These are phyloP conservation scores for Sander lucioperca DNA, from an alignment of 2,113 vertebrate species.

Conservation along the genomic window DNA sequence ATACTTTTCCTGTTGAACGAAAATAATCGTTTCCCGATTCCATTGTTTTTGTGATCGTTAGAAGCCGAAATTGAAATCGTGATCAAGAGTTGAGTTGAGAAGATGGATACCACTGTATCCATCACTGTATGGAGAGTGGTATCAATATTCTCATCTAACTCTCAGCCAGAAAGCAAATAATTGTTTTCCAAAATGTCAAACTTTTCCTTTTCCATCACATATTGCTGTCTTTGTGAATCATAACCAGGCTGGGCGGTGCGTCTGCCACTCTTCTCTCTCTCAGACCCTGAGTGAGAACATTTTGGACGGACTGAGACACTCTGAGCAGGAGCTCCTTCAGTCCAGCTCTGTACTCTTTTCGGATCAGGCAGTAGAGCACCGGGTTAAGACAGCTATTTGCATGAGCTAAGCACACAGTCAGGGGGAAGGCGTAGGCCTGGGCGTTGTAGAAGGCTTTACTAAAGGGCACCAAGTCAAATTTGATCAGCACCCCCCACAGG, in stretches of 20 bases:
- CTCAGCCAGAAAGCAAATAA: background rate
- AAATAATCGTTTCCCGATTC: no score
- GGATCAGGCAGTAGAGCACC: slow-evolving; percentile 87
- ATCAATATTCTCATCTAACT: background rate
- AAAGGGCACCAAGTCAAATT: slow-evolving; percentile 86
- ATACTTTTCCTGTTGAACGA: no score
- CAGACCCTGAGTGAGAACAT: slow-evolving; percentile 61
- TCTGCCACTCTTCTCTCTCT: slow-evolving; percentile 75
- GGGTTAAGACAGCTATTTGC: slow-evolving; percentile 88
- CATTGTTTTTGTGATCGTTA: no score
- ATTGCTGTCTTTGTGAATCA: slow-evolving; percentile 70
- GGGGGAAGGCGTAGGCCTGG: slow-evolving; percentile 86
- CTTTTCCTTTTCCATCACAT: slow-evolving; percentile 47
- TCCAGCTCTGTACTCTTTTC: slow-evolving; percentile 82
- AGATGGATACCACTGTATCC: no score
- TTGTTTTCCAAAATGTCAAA: background rate
- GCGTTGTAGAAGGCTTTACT: slow-evolving; percentile 86
- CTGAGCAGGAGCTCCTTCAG: slow-evolving; percentile 82
- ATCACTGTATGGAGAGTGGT: background rate
- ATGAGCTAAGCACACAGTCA: slow-evolving; percentile 86
- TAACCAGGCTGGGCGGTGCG: slow-evolving; percentile 67
- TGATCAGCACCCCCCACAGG: slow-evolving; percentile 86
- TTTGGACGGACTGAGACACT: slow-evolving; percentile 68
- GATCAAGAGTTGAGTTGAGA: no score
- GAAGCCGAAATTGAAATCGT: no score